phyloP scores from a whole-genome alignment of 2,888 invertebrate species.

The Priapulus caudatus region DNA sequence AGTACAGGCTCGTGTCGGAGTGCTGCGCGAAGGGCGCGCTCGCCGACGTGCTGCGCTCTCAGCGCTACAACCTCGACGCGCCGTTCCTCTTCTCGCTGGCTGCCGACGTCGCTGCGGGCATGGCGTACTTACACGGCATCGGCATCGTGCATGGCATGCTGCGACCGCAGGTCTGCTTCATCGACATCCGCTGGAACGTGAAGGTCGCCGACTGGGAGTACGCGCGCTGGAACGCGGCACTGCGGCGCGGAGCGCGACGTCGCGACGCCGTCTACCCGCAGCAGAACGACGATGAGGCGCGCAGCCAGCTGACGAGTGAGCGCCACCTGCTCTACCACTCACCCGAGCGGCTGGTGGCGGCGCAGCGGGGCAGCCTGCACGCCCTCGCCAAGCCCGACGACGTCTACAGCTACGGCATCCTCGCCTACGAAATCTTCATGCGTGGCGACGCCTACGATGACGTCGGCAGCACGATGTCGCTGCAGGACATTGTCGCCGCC shows the following conservation, averaged over 20 bases:
- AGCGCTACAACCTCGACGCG: conserved; percentile 26
- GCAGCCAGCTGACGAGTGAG: conserved; percentile 14
- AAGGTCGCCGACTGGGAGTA: conserved; percentile 32
- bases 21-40: conserved; percentile 29
- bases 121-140: conserved; percentile 28
- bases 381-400: not conserved
- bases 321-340: not conserved
- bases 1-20: conserved; percentile 26
- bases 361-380: too few relatives aligned
- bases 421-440: not conserved
- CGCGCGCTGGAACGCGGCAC: too few relatives aligned
- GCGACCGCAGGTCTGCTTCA: conserved; percentile 25
- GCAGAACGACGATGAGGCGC: too few relatives aligned
- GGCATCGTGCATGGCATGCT: conserved; percentile 30
- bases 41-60: conserved; percentile 28
- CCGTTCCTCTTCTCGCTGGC: conserved; percentile 30
- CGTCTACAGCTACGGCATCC: not conserved
- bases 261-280: too few relatives aligned
- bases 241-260: too few relatives aligned
- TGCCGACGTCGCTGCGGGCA: conserved; percentile 14
- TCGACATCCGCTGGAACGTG: conserved; percentile 32
- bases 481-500: not conserved
- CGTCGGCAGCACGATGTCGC: not conserved
- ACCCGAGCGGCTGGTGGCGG: not conserved
- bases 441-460: not conserved